phyloP scores from a whole-genome alignment of 1,140 invertebrate genomes.

The Asobara japonica region DNA sequence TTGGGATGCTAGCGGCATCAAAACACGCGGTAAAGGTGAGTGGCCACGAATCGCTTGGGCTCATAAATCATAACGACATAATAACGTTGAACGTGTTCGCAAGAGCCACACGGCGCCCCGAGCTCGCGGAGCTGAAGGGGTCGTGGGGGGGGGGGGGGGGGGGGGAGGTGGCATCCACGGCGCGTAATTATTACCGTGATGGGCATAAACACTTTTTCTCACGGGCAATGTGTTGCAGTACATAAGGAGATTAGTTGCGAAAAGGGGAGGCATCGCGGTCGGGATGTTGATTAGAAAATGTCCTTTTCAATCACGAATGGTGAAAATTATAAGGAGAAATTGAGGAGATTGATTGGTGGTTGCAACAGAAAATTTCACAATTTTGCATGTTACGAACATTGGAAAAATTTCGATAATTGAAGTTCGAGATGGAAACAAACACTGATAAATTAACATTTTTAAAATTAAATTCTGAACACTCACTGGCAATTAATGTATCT shows the following conservation, averaged over 20 bases:
- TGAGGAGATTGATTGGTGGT: too few species aligned
- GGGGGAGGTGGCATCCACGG: neutral
- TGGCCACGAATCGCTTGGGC: constrained; percentile 2
- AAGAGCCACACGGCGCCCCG: constrained; percentile 1
- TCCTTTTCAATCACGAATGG: neutral
- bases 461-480: too few species aligned
- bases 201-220: constrained; percentile 11
- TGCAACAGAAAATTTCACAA: too few species aligned
- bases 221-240: neutral
- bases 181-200: neutral
- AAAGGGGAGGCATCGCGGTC: neutral
- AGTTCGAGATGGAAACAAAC: too few species aligned
- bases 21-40: neutral
- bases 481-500: too few species aligned
- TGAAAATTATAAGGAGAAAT: neutral
- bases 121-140: neutral
- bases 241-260: neutral
- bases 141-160: too few species aligned
- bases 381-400: too few species aligned
- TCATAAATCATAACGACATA: constrained; percentile 23
- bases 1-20: neutral
- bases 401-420: too few species aligned
- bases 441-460: too few species aligned
- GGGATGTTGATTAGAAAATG: neutral
- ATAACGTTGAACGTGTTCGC: constrained; percentile 12